Base-by-base conservation (phyloP, 2,888 invertebrate genomes). In the Platynereis dumerilii region DNA sequence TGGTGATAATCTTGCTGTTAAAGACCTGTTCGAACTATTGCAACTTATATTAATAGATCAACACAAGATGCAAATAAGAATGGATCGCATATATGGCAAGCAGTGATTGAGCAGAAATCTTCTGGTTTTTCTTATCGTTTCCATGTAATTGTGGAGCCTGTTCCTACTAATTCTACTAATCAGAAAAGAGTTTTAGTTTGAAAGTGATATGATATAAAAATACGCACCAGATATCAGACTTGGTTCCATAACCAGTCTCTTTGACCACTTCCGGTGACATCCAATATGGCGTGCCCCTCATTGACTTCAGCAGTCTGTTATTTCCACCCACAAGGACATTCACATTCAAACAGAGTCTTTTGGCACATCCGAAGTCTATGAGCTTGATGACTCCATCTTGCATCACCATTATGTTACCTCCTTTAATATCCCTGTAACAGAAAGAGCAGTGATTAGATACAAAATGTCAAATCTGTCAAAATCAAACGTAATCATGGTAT, bases 291-390 rank as follows among this genome's bases (percentile, higher is more conserved):
- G 84, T 85, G 1, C 83, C 83, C 66, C 81, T 78, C 80, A 83
- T 80, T 20, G 83, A 83, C 69, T 80, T 80, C 39, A 83, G 80
- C 42, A 83, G 76, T 67, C 80, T 76, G 2, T 76, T 75, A 61
- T 75, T 71, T 15, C 62, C 56, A n/a, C 20, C 7, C 5, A 5
- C n/a, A 20, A 54, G 48, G 7, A 34, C 42, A 39, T 52, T 62
- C 48, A 81, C 72, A 66, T 81, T 83, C 62, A 81, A 75, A 70
- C 80, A 82, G 28, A 84, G 69, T 27, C 82, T 74, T 71, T 84
- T 84, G 64, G 84, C 84, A 76, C 84, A 84, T 27, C 84, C 84
- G 74, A 84, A 84, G 75, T 84, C 84, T 58, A 84, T 84, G 45
- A 84, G 74, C 67, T 84, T 84, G 65, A 84, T 83, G 22, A 81